Percentiles rank a stretch among this genome's conserved stretches.
Conservation (phyloP, 2,888 invertebrate species). For the Campoplex capitator region DNA sequence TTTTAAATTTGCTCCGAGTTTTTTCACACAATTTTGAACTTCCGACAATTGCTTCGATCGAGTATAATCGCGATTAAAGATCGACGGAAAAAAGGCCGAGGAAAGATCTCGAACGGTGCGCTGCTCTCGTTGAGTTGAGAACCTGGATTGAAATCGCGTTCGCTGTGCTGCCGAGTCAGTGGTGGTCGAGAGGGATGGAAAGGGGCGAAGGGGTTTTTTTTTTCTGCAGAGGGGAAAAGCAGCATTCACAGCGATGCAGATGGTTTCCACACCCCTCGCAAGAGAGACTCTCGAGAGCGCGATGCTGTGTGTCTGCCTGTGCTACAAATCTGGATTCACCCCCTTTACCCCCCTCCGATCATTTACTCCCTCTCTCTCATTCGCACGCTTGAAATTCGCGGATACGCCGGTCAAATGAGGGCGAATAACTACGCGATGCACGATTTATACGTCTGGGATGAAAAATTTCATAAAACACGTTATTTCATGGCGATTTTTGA, state of each 20-base stretch:
- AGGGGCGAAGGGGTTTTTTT: slow-evolving; percentile 77
- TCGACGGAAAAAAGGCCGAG: not conserved
- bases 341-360: slow-evolving; percentile 3
- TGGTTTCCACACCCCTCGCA: slow-evolving; percentile 83
- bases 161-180: slow-evolving; percentile 81
- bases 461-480: not conserved
- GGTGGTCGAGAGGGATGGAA: slow-evolving; percentile 76
- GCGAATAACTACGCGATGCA: slow-evolving; percentile 23
- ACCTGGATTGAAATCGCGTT: slow-evolving; percentile 72
- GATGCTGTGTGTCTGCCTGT: slow-evolving; percentile 50
- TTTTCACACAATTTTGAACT: not conserved
- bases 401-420: slow-evolving; percentile 36
- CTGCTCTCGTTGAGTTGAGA: slow-evolving; percentile 76
- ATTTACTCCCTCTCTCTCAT: not conserved
- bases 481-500: not conserved
- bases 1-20: not conserved
- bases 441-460: not conserved
- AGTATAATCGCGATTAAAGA: not conserved
- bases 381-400: slow-evolving; percentile 22
- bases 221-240: slow-evolving; percentile 72
- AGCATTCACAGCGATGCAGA: slow-evolving; percentile 84
- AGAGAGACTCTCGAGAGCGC: slow-evolving; percentile 47
- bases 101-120: not conserved
- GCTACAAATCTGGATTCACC: slow-evolving; percentile 43
- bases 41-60: not conserved